Evolutionary conservation across 2,113 vertebrate species (phyloP), one percentile per base, ranked within the genome.

Genomic region (Lepus americanus): DNA sequence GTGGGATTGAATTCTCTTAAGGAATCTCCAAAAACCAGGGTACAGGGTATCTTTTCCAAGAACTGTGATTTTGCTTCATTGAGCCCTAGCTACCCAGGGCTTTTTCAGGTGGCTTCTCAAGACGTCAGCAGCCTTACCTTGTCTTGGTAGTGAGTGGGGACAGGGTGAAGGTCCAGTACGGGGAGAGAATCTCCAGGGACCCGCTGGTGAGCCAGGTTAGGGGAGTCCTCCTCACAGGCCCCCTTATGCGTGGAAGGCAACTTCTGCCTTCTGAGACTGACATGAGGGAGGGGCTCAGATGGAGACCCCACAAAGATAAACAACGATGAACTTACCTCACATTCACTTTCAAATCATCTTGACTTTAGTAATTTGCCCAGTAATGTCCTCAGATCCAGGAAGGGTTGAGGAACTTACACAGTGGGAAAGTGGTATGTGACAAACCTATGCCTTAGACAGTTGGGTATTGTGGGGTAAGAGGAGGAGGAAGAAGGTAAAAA

Each of bases 271-370:
- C 59, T 76, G n/a, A 94, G 51, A 51, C 23, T 73, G 49, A 22
- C 49, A 69, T 3, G 19, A 31, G 72, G 31, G 23, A 19, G 14
- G 7, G 44, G 59, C 51, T 94, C 13, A 39, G 72, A 31, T 55
- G 63, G 59, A 85, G 67, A 76, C 13, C n/a, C 31, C 69, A 31
- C 2, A 85, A 88, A 92, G 16, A 61, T 74, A 29, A 92, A 95
- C n/a, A 80, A 78, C 20, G 12, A 7, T 69, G 64, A 95, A 51
- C 1, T 85, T 53, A 66, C 16, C 23, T 29, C 31, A 82, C 70
- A 51, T 77, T 91, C 61, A 39, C 31, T 70, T 91, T 84, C 49
- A 80, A 91, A 64, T 83, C 39, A 78, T 70, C 87, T 81, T 77
- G 74, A n/a, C 73, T 36, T 69, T 76, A 73, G 53, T 59, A 67